Conservation (phyloP, 2,113 vertebrate species). For the Apodemus sylvaticus region DNA sequence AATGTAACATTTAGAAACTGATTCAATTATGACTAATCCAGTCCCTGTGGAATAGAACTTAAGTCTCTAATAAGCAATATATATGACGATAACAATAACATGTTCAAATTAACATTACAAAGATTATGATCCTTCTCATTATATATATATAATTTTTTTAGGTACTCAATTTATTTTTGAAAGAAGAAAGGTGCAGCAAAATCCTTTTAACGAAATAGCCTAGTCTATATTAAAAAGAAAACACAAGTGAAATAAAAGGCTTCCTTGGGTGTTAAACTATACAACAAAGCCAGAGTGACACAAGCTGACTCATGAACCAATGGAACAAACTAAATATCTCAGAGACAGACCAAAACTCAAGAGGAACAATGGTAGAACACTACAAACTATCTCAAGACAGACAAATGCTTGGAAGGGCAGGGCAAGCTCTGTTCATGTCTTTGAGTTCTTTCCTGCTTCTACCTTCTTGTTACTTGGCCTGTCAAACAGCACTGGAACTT, state of each 20-base stretch:
- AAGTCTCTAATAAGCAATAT: constrained; percentile 15
- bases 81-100: constrained; percentile 33
- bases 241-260: not conserved
- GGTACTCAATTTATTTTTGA: constrained; percentile 28
- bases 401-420: not conserved
- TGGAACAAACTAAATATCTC: not conserved
- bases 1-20: constrained; percentile 33
- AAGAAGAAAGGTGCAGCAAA: not conserved
- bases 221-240: constrained; percentile 31
- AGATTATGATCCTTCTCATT: constrained; percentile 1
- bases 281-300: not conserved
- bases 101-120: constrained; percentile 35
- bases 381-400: not conserved
- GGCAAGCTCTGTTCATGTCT: not conserved
- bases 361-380: not conserved
- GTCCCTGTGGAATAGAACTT: not conserved
- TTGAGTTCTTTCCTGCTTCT: not conserved
- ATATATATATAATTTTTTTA: not conserved
- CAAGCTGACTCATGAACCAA: not conserved
- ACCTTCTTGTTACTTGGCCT: not conserved
- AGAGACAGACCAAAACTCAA: not conserved
- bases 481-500: not conserved
- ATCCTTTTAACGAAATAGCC: not conserved
- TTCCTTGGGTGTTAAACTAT: constrained; percentile 3
- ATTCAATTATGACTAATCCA: constrained; percentile 35